Conservation (phyloP, 2,113 vertebrate genomes). For the Syngnathus floridae region DNA sequence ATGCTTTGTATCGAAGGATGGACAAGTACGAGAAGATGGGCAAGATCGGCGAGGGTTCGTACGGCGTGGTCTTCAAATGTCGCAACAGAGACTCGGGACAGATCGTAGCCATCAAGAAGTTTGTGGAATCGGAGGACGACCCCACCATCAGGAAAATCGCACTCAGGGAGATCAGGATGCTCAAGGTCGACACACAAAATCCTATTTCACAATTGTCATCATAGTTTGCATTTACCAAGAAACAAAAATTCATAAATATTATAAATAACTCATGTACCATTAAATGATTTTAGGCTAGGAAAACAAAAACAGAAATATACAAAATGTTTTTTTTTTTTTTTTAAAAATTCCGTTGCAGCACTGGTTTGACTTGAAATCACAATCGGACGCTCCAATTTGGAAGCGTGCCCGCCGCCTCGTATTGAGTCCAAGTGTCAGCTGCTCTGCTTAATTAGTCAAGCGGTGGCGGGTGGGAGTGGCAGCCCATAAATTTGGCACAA, state of each 20-base stretch:
- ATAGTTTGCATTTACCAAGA: not conserved
- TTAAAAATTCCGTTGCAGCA: not conserved
- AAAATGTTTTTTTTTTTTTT: no score
- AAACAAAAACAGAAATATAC: not conserved
- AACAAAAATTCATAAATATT: not conserved
- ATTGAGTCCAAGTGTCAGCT: constrained; percentile 5
- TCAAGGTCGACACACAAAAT: constrained; percentile 74
- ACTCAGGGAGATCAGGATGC: constrained; percentile 87
- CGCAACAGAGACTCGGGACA: constrained; percentile 85
- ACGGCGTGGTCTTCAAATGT: constrained; percentile 95
- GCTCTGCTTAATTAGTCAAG: constrained; percentile 45
- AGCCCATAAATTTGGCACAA: constrained; percentile 45
- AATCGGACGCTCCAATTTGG: not conserved
- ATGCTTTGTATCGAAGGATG: constrained; percentile 62
- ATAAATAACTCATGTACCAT: not conserved
- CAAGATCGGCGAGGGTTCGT: constrained; percentile 91
- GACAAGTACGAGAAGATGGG: constrained; percentile 93
- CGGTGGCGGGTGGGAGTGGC: constrained; percentile 22
- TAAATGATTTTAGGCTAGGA: not conserved
- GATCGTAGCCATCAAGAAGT: constrained; percentile 92
- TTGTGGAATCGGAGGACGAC: constrained; percentile 91
- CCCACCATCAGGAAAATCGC: constrained; percentile 91
- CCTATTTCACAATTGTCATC: not conserved
- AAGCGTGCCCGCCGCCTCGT: not conserved
- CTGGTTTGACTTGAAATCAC: not conserved